Base-by-base conservation (phyloP, 2,888 invertebrate species). In the Panorpa germanica region DNA sequence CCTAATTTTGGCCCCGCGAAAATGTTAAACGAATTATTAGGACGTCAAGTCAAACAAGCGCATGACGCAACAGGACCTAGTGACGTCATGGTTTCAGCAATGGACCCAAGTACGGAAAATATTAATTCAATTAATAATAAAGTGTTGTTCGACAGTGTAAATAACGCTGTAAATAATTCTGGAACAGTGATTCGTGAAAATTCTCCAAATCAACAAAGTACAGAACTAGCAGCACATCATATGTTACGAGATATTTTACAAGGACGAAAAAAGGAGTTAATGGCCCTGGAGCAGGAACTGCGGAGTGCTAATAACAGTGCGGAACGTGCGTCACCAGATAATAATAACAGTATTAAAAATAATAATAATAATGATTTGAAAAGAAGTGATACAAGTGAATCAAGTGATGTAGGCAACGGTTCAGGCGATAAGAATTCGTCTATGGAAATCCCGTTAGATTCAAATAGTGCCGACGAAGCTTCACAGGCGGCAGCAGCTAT, bases 231-330 rank as follows among this genome's bases (percentile, higher is more conserved):
- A n/a, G 77, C 80, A 37, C 81, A 83, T 56, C 78, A 83, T 55
- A 82, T 88, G 69, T 63, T 90, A 43, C 69, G 88, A 35, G 85
- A 83, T 52, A 88, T 90, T 45, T 65, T 90, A 35, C 88, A 88
- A 52, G 82, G 75, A 42, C 76, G 80, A 45, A 85, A 85, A 52
- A 80, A 83, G 57, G 71, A 80, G 39, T 65, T 82, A 46, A 63
- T 80, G 44, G 63, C 69, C 39, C 61, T 78, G 28, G 72, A 70
- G 43, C 70, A 72, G 46, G 73, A 73, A 46, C 53, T 72, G 40
- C 63, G 70, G 43, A 55, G 60, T 35, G 61, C 33, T 35, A 44
- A 40, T 34, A 38, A 36, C 18, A 35, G 26, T 34, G 34, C 35
- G 29, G 36, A 36, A 33, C 35, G 32, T 33, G 40, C 40, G 34